Base-by-base conservation (phyloP, 1,140 invertebrate genomes). In the Drosophila equinoxialis region DNA sequence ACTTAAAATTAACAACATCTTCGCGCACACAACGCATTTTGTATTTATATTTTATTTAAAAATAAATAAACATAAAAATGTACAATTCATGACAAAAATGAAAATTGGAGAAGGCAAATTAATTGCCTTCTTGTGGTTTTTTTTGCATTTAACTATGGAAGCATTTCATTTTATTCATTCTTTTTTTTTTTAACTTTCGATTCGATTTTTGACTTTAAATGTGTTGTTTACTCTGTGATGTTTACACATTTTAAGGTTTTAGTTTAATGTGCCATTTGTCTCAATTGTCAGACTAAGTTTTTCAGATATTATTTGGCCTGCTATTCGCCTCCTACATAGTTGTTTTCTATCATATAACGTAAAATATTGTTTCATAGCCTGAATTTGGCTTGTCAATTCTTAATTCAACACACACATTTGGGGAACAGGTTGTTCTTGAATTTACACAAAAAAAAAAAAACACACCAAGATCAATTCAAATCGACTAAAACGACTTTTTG, bases 1-100 rank as follows among this genome's bases (percentile, higher is more conserved):
- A 86, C 82, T 86, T 86, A 86, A 68, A 86, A 76, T 79, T 86
- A 86, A 76, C 82, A 86, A 86, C 82, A 86, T 86, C 79, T 23
- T 20, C 17, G 45, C 45, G 82, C 82, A 86, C 71, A 81, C 74
- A 78, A 78, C 61, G 57, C 61, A 77, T 68, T 75, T 69, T 37
- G 58, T 57, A 48, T 42, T 74, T 41, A 26, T 51, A 26, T 51
- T 67, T 67, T 37, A 59, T 37, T 75, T 62, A 68, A 70, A 64
- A 77, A 81, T 85, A 71, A 84, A 83, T 78, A 84, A 80, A 80
- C 81, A 84, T 3, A 26, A 26, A 79, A 71, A 84, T 71, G 63
- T 84, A 82, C 74, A 82, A 74, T 81, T 70, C 48, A 79, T 63
- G 60, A n/a, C 8, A 61, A 74, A 74, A 74, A 69, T 58, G 70